Conservation (phyloP, 2,888 invertebrate genomes). For the Erannis defoliaria region DNA sequence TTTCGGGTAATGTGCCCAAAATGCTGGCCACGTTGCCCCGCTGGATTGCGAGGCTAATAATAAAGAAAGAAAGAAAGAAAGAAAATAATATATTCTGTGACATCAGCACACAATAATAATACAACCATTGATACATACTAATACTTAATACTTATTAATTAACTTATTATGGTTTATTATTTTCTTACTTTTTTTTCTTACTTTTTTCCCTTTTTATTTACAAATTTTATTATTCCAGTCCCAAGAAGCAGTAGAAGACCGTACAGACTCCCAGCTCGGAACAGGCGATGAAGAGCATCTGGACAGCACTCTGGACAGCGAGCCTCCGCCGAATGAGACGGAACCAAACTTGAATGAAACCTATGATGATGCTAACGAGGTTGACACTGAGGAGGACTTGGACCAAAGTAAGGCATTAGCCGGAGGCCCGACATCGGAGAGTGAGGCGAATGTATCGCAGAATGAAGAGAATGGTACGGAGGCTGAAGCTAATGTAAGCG, state of each 20-base stretch:
- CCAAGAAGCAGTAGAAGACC: slow-evolving; percentile 6
- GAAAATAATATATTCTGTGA: too few species aligned
- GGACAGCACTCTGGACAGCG: slow-evolving; percentile 15
- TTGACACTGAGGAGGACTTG: neutral
- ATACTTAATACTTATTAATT: too few species aligned
- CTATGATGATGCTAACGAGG: neutral
- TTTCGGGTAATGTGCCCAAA: too few species aligned
- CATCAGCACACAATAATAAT: too few species aligned
- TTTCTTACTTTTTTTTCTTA: neutral
- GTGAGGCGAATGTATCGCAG: neutral
- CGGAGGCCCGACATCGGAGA: neutral
- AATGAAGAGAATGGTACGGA: neutral
- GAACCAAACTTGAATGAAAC: neutral
- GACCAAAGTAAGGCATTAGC: neutral
- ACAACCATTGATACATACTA: too few species aligned
- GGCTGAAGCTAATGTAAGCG: neutral
- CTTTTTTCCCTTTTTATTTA: too few species aligned
- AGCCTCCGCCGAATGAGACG: neutral
- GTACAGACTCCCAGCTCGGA: slow-evolving; percentile 26
- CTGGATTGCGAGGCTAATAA: too few species aligned
- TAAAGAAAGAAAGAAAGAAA: too few species aligned
- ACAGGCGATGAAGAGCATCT: slow-evolving; percentile 23
- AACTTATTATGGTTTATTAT: too few species aligned
- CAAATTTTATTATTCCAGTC: slow-evolving; percentile 16
- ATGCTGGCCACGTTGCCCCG: too few species aligned